Evolutionary conservation across 2,888 invertebrate species (phyloP), one percentile per base, ranked within the genome.

Genomic region (Steinernema hermaphroditum): DNA sequence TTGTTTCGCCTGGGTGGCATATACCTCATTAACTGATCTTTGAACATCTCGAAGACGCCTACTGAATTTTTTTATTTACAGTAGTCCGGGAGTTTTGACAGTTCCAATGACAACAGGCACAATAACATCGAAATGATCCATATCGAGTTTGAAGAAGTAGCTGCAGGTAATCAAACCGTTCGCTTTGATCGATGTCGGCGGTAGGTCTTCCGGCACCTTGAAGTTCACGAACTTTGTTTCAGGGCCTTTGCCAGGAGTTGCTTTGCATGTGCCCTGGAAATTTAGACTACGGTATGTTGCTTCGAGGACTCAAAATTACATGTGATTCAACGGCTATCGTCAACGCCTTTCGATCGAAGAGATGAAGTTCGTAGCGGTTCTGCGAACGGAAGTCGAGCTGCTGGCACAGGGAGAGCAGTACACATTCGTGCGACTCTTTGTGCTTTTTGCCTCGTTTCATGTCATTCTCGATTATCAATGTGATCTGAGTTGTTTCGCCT

Each of bases 61-160:
- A 12, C 12, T 37, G 12, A 12, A 37, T 37, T 12, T 37, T 12
- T 62, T 54, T 62, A 62, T 32, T 32, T 62, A 62, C 70, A 70
- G 37, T 37, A 44, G 43, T 0, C 78, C 80, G 37, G 79, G 76
- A 19, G 80, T 78, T 49, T 84, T 84, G 16, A 76, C 69, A n/a
- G 81, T 81, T 34, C 85, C 85, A 27, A 85, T 77, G 24, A 85
- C 80, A 4, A 85, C 82, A 1, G 85, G 85, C 0, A 85, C 79
- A 54, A 85, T 79, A 8, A 85, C 76, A 71, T 85, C 84, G 62
- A 85, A 84, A 70, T 85, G 81, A 9, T 85, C 83, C 71, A 85
- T 79, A 70, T 85, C 83, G 19, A 85, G 77, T 72, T 85, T 81
- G 72, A 85, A 85, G 72, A 85, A 85, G 70, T 85, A 85, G 50